Evolutionary conservation across 2,113 vertebrate genomes (phyloP).

Genomic region (Hassar affinis): DNA sequence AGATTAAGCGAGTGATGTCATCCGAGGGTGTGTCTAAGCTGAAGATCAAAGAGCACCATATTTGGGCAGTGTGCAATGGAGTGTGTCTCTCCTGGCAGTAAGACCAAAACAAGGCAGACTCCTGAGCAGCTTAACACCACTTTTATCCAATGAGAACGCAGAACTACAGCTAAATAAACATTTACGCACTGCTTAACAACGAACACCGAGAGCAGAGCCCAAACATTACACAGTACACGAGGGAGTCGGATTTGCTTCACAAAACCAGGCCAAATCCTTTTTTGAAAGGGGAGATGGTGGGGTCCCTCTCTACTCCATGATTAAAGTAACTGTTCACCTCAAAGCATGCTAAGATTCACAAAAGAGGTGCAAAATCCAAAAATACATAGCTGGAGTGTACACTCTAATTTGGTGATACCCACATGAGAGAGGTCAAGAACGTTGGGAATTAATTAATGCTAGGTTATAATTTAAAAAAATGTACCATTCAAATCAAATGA

Average conservation of each 20-base stretch:
- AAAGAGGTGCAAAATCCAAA: background rate
- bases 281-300: background rate
- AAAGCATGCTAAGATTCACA: background rate
- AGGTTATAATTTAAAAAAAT: no score
- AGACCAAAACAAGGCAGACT: slow-evolving; percentile 7
- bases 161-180: background rate
- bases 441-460: background rate
- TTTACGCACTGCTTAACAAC: background rate
- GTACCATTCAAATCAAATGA: no score
- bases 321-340: background rate
- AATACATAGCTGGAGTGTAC: background rate
- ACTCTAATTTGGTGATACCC: background rate
- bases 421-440: background rate
- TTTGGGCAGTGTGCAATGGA: slow-evolving; percentile 21
- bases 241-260: background rate
- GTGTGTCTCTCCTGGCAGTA: background rate
- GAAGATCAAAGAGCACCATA: slow-evolving; percentile 15
- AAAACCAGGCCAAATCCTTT: background rate
- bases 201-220: background rate
- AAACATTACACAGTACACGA: background rate
- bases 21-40: background rate
- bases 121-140: background rate
- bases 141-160: background rate
- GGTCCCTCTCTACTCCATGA: background rate
- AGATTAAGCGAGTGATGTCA: background rate